Evolutionary conservation across 92 coral and sea anemone genomes (phyloP).

Genomic region (Palythoa grandis): DNA sequence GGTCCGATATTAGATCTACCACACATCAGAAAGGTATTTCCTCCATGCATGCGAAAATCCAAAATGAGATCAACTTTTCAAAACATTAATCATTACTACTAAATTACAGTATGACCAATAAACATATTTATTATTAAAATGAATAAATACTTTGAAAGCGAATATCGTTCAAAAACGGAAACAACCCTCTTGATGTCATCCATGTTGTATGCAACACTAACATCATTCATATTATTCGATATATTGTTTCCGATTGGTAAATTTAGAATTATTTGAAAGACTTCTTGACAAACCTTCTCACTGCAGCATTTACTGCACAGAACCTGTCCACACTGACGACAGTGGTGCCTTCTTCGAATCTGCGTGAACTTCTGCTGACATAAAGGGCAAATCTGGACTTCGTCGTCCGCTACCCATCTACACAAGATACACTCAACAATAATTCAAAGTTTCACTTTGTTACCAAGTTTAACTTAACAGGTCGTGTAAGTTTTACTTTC

Average conservation of each 20-base stretch:
- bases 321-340: constrained; percentile 93
- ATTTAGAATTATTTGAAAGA: no score
- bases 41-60: no score
- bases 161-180: neutral
- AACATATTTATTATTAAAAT: no score
- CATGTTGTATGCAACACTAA: neutral
- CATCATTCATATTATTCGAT: no score
- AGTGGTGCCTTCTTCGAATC: constrained; percentile 93
- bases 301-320: constrained; percentile 94
- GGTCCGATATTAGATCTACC: no score
- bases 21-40: no score
- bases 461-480: neutral
- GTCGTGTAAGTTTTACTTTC: neutral
- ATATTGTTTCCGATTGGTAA: no score
- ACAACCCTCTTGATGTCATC: neutral
- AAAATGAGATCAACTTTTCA: no score
- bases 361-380: constrained; percentile 92
- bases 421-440: neutral
- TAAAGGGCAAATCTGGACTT: constrained; percentile 81
- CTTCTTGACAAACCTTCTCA: constrained; percentile 76
- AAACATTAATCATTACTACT: no score
- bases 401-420: constrained; percentile 98
- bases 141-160: no score
- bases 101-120: no score
- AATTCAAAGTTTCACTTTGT: neutral